Evolutionary conservation across 2,888 invertebrate species (phyloP).

Genomic region (Ganaspis brasiliensis): DNA sequence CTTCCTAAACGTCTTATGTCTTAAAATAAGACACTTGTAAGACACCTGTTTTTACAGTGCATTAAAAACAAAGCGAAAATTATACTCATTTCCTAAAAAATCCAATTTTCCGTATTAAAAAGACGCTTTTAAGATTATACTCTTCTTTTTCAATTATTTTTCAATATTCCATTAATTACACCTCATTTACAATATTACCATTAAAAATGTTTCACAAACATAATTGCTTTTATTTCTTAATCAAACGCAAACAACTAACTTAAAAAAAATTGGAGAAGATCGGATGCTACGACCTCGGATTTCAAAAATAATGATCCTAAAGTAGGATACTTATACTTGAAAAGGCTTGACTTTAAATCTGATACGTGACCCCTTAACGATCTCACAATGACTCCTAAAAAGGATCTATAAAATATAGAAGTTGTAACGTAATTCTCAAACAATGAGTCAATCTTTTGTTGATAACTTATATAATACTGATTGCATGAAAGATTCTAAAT

Average conservation of each 20-base stretch:
- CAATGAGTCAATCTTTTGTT: conserved; percentile 2
- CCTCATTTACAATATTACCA: no score
- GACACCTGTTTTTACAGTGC: no score
- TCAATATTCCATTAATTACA: no score
- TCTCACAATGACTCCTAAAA: conserved; percentile 15
- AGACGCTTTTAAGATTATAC: no score
- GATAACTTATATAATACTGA: not conserved
- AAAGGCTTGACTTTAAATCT: conserved; percentile 15
- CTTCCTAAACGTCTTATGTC: no score
- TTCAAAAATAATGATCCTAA: conserved; percentile 10
- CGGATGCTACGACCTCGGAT: not conserved
- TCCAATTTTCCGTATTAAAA: no score
- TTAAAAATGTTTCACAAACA: no score
- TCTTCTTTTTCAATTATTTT: no score
- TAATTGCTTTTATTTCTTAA: not conserved
- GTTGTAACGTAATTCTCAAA: conserved; percentile 4
- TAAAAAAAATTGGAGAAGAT: conserved; percentile 1
- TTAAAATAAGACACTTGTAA: no score
- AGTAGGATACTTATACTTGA: conserved; percentile 4
- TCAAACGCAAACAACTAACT: not conserved
- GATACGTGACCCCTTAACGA: conserved; percentile 17
- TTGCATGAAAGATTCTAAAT: not conserved
- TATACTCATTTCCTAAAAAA: no score
- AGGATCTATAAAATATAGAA: conserved; percentile 6
- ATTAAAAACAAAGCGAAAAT: no score